Base-by-base conservation (phyloP, 2,113 vertebrate species). In the Castor canadensis region DNA sequence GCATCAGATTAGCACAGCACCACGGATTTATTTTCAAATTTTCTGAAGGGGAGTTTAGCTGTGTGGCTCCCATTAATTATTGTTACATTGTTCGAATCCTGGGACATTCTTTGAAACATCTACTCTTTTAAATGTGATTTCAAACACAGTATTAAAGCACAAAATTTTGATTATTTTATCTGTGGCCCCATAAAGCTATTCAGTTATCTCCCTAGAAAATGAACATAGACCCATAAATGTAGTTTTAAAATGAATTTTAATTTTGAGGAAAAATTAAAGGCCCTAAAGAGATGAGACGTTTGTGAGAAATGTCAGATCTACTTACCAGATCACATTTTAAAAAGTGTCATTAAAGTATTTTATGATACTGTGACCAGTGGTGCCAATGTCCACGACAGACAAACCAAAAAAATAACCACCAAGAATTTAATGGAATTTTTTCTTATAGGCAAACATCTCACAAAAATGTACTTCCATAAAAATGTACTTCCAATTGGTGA, bases 171-270 rank as follows among this genome's bases (percentile, higher is more conserved):
- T 60, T 47, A 71, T 73, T 93, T 79, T 93, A 64, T 84, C 82
- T 94, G n/a, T 93, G 43, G n/a, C 77, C 38, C 15, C 56, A 73
- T 89, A 79, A 89, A 83, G 49, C 17, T 72, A 72, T 87, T 79
- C 22, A 87, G 52, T 92, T 11, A 87, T 54, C 67, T 88, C 52
- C 47, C 4, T 56, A 72, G 60, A 93, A 95, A 93, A 95, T 87
- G 49, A 95, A 95, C 93, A 89, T 38, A 64, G 19, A 60, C 32
- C 19, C 28, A n/a, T 73, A 56, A 94, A 49, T 80, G 26, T 24
- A 89, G 20, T n/a, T 76, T 93, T 83, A 47, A 26, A 87, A 67
- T 86, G 8, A 82, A 85, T 87, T 92, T 96, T 93, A 86, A 85
- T 76, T 93, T 83, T 84, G 22, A 58, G 15, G 13, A 82, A 90